These are phyloP conservation scores for Hyalella azteca DNA, from an alignment of 2,888 invertebrate species.

Conservation along the genomic window DNA sequence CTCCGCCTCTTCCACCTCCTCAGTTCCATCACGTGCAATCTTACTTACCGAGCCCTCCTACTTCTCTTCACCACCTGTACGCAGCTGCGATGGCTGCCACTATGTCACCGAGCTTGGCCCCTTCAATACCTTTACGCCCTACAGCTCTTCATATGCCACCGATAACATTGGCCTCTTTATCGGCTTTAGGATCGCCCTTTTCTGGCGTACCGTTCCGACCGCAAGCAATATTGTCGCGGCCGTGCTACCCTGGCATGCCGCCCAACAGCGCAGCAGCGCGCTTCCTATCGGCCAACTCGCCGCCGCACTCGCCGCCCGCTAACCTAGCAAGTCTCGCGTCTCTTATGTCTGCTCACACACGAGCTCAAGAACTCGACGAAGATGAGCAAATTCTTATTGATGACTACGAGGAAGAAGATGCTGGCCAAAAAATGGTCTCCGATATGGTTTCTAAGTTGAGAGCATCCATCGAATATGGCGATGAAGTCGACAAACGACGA, in stretches of 20 bases:
- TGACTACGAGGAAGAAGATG: conserved; percentile 42
- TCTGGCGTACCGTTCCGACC: conserved; percentile 41
- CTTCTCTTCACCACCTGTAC: conserved; percentile 52
- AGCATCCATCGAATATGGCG: conserved; percentile 18
- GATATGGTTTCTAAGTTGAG: conserved; percentile 31
- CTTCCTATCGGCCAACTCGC: conserved; percentile 31
- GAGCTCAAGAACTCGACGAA: conserved; percentile 28
- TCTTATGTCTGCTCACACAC: conserved; percentile 19
- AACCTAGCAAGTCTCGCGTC: neutral
- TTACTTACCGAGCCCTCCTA: conserved; percentile 41
- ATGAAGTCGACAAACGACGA: neutral
- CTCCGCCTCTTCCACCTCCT: conserved; percentile 31
- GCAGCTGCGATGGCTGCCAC: conserved; percentile 56
- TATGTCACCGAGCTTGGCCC: conserved; percentile 44
- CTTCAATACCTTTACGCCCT: conserved; percentile 42
- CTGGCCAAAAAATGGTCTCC: conserved; percentile 18
- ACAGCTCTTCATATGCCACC: conserved; percentile 44
- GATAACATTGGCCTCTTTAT: conserved; percentile 50
- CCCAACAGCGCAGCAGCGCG: conserved; percentile 26
- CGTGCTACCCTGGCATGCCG: conserved; percentile 45
- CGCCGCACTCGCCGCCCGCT: conserved; percentile 39
- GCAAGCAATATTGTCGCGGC: conserved; percentile 50
- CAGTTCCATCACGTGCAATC: conserved; percentile 39
- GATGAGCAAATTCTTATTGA: conserved; percentile 44
- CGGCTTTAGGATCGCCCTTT: conserved; percentile 42